Evolutionary conservation across 1,140 invertebrate species (phyloP).

Genomic region (Zaprionus tsacasi): DNA sequence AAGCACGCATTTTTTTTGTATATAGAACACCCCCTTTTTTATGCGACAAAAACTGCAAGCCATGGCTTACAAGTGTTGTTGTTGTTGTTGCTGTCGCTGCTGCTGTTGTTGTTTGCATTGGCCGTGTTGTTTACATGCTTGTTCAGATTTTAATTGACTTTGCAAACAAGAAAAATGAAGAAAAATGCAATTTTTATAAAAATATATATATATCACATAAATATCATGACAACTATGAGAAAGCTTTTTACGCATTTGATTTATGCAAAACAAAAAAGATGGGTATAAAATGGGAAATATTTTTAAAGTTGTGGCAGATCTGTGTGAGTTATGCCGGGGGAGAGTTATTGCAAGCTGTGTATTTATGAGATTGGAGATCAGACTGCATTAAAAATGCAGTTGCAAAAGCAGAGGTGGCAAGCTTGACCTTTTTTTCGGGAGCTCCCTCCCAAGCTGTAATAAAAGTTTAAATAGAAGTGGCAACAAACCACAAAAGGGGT

Average conservation of each 20-base stretch:
- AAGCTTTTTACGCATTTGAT: slow-evolving; percentile 6
- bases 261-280: not conserved
- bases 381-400: not conserved
- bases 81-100: slow-evolving; percentile 26
- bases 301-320: not conserved
- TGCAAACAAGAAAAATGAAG: slow-evolving; percentile 52
- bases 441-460: slow-evolving; percentile 73
- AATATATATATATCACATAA: slow-evolving; percentile 25
- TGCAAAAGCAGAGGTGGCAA: not conserved
- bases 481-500: slow-evolving; percentile 77
- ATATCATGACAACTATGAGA: slow-evolving; percentile 34
- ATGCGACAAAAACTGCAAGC: slow-evolving; percentile 32
- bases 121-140: slow-evolving; percentile 62
- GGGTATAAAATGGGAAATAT: not conserved
- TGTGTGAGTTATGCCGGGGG: not conserved
- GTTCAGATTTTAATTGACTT: slow-evolving; percentile 74
- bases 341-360: not conserved
- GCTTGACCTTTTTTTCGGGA: slow-evolving; percentile 62
- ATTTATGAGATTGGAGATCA: not conserved
- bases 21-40: slow-evolving; percentile 12
- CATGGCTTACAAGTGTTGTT: slow-evolving; percentile 30
- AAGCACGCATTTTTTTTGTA: slow-evolving; percentile 30
- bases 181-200: slow-evolving; percentile 10
- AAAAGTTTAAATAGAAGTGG: slow-evolving; percentile 82
- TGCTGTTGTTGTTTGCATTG: slow-evolving; percentile 25